Conservation (phyloP, 2,113 vertebrate genomes). For the Zosterops hypoxanthus region DNA sequence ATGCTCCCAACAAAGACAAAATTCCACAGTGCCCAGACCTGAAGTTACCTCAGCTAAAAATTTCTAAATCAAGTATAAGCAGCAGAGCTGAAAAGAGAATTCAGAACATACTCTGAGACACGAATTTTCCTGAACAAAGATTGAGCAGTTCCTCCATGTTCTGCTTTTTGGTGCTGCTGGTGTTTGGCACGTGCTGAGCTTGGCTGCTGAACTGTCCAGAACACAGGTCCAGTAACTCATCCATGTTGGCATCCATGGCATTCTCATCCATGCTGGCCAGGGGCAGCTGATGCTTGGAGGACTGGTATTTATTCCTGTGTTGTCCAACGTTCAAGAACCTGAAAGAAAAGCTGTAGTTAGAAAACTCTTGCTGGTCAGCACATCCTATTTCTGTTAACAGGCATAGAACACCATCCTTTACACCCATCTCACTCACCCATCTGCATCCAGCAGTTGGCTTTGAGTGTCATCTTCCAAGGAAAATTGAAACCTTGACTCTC, state of each 20-base stretch:
- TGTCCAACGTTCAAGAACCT: constrained; percentile 83
- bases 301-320: constrained; percentile 74
- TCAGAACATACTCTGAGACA: constrained; percentile 74
- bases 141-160: constrained; percentile 87
- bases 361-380: not conserved
- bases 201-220: constrained; percentile 82
- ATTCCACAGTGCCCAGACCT: not conserved
- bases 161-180: constrained; percentile 63
- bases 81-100: not conserved
- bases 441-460: constrained; percentile 94
- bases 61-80: not conserved
- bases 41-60: not conserved
- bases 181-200: not conserved
- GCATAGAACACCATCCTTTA: not conserved
- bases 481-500: constrained; percentile 87
- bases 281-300: constrained; percentile 84
- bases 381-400: not conserved
- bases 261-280: constrained; percentile 95
- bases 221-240: constrained; percentile 90
- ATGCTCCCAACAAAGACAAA: not conserved
- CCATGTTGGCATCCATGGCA: constrained; percentile 98
- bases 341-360: not conserved
- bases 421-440: constrained; percentile 82
- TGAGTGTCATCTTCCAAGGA: constrained; percentile 94
- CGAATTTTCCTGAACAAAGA: constrained; percentile 89